Conservation (phyloP, 2,113 vertebrate species). For the Clarias macrocephalus region DNA sequence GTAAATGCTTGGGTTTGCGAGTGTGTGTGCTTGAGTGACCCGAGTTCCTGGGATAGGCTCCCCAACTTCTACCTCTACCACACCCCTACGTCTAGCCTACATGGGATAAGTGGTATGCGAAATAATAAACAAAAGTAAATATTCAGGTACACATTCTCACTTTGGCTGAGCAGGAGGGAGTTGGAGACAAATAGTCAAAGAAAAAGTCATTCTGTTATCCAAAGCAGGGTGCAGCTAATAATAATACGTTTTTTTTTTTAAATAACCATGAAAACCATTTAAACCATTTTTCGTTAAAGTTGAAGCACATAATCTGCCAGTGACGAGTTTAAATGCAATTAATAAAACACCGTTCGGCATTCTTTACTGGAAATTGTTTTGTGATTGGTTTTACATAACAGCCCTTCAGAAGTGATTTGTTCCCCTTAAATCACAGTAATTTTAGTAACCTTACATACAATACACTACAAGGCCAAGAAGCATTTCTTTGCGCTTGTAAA, state of each 20-base stretch:
- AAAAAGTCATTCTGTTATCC: not conserved
- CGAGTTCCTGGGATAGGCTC: too few relatives aligned
- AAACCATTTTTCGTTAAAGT: not conserved
- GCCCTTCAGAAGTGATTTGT: not conserved
- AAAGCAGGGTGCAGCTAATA: not conserved
- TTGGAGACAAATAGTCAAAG: not conserved
- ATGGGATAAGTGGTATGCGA: too few relatives aligned
- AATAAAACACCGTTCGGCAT: not conserved
- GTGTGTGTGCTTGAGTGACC: too few relatives aligned
- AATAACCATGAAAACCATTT: not conserved
- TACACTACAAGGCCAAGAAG: not conserved
- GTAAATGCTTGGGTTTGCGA: too few relatives aligned
- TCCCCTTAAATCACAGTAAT: not conserved
- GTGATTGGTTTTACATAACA: not conserved
- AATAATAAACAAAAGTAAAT: too few relatives aligned
- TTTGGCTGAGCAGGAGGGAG: not conserved
- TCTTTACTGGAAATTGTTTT: not conserved
- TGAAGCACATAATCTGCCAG: not conserved
- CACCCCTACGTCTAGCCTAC: too few relatives aligned
- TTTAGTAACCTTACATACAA: not conserved
- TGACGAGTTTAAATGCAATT: not conserved
- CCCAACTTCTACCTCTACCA: too few relatives aligned
- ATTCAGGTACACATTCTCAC: not conserved
- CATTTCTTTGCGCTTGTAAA: too few relatives aligned
- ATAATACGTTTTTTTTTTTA: not conserved